These are phyloP conservation scores for Cyanocitta stelleri DNA, from an alignment of 2,113 vertebrate genomes.

Conservation along the genomic window DNA sequence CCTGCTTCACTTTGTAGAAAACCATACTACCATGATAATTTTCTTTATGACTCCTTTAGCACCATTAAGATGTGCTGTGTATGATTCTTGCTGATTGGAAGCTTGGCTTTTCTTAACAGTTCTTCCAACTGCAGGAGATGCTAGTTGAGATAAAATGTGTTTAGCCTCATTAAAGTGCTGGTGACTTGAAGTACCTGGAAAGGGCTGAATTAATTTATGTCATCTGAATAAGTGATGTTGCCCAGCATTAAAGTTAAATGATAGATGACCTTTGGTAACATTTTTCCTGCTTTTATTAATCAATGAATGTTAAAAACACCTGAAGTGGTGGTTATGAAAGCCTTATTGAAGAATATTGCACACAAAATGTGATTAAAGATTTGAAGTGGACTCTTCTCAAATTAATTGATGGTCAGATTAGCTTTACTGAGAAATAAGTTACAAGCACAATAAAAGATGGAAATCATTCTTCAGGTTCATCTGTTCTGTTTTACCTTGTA, in stretches of 20 bases:
- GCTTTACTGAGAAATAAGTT: not conserved
- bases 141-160: not conserved
- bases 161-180: not conserved
- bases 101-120: not conserved
- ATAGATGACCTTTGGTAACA: not conserved
- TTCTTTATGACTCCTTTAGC: not conserved
- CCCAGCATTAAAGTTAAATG: not conserved
- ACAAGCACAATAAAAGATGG: not conserved
- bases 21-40: not conserved
- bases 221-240: not conserved
- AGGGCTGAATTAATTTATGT: not conserved
- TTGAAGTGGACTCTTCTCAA: not conserved
- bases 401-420: not conserved
- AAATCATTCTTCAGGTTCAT: not conserved
- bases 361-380: not conserved
- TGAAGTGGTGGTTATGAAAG: not conserved
- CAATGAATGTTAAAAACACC: not conserved
- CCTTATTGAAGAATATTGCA: not conserved
- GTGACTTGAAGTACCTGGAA: not conserved
- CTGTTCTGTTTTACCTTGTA: not conserved
- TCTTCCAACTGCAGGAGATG: not conserved
- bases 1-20: not conserved
- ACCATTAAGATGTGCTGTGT: not conserved
- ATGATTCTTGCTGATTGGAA: not conserved
- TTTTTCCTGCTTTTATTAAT: not conserved